Evolutionary conservation across 1,140 invertebrate species (phyloP).

Genomic region (Cydia pomonella): DNA sequence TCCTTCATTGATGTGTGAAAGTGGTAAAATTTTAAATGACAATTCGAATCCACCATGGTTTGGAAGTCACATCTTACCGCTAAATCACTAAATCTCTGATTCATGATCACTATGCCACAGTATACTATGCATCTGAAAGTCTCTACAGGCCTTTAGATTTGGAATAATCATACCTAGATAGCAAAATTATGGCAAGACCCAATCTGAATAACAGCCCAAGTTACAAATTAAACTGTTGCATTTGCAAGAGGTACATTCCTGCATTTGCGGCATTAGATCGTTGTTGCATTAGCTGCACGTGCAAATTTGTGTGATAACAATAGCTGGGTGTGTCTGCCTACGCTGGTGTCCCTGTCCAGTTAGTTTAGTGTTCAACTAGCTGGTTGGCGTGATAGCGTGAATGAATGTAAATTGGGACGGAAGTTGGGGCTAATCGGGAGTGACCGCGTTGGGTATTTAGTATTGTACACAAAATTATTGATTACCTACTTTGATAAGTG

Average conservation of each 20-base stretch:
- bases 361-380: not conserved
- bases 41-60: no score
- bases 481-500: not conserved
- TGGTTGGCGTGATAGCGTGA: constrained; percentile 6
- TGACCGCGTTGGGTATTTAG: not conserved
- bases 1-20: no score
- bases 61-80: no score
- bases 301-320: constrained; percentile 10
- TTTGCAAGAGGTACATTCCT: not conserved
- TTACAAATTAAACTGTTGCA: not conserved
- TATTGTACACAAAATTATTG: not conserved
- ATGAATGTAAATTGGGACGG: not conserved
- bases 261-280: not conserved
- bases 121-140: no score
- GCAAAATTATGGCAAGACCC: no score
- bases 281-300: not conserved
- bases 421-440: not conserved
- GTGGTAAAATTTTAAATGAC: no score
- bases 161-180: no score
- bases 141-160: no score
- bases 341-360: not conserved
- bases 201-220: no score
- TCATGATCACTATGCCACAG: no score
- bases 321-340: not conserved
- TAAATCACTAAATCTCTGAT: no score